Base-by-base conservation (phyloP, 37 sponge, comb jelly and placozoan species). In the Theonella swinhoei region DNA sequence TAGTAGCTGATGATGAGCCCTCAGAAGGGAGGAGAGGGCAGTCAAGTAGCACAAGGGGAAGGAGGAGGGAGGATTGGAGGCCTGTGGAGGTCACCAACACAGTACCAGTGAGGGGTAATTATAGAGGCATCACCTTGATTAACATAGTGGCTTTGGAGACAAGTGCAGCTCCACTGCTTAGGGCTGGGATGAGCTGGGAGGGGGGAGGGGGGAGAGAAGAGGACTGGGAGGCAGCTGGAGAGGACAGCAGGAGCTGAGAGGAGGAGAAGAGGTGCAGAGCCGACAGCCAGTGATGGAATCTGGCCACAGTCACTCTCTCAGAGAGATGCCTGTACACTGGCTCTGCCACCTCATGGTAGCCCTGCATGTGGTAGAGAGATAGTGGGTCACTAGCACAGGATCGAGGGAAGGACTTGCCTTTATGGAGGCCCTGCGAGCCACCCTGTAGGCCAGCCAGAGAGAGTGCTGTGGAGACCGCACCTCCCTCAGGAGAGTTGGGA, bases 351-450 rank as follows among this genome's bases (percentile, higher is more conserved):
- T 68, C 79, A 68, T 83, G 89, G 70, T 77, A 84, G n/a, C 89
- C 89, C 89, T 89, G 54, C 29, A 76, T 20, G 33, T n/a, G n/a
- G n/a, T 9, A 54, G 22, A 75, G 30, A 77, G 42, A 67, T 29
- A 80, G 3, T 60, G 9, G 1, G 71, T 1, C 4, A 11, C 7
- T 71, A 4, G 22, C 20, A 42, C 43, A 75, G 66, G n/a, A 24
- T 65, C 66, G 5, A 65, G 68, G 31, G 31, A 24, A 19, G 43
- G 23, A 67, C 86, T 25, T 14, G 86, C 91, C 88, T 86, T 82
- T 47, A 66, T 72, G 38, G 88, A 85, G 39, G 91, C 91, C 41
- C 68, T 80, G 60, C 88, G 81, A 64, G 91, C 91, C 2, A 87
- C 36, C 67, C 86, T 76, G 79, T 91, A 91, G 62, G 64, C 74